These are phyloP conservation scores for Neodiprion virginianus DNA, from an alignment of 1,140 invertebrate species.

Conservation along the genomic window DNA sequence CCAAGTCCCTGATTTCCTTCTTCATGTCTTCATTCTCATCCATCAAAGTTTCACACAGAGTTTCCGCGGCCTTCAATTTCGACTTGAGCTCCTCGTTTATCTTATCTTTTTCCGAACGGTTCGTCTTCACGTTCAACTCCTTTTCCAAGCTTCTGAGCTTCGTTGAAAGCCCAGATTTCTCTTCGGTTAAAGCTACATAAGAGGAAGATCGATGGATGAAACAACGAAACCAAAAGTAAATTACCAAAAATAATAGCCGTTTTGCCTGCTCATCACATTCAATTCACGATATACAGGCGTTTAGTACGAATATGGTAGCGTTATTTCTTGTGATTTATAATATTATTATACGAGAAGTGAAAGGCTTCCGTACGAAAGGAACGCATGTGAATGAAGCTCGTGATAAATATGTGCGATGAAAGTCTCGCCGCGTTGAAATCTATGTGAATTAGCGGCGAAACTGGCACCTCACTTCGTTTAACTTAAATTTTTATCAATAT, in stretches of 20 bases:
- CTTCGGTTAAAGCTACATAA: constrained; percentile 48
- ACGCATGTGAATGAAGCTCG: not conserved
- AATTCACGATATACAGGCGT: too few relatives aligned
- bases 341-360: not conserved
- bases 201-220: constrained; percentile 16
- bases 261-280: too few relatives aligned
- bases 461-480: constrained; percentile 7
- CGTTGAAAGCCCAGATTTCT: constrained; percentile 56
- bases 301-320: not conserved
- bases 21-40: constrained; percentile 97
- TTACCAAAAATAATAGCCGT: not conserved
- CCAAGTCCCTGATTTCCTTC: constrained; percentile 89
- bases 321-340: not conserved
- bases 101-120: constrained; percentile 64
- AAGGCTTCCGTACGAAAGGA: not conserved
- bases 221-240: not conserved
- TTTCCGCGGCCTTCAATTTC: constrained; percentile 85
- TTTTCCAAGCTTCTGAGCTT: constrained; percentile 61
- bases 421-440: not conserved
- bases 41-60: constrained; percentile 89
- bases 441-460: not conserved
- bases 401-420: not conserved
- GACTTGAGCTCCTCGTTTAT: constrained; percentile 74
- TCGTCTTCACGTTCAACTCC: constrained; percentile 56
- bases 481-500: constrained; percentile 54